phyloP scores from a whole-genome alignment of 2,797 vertebrate species.

The Pseudochaenichthys georgianus region DNA sequence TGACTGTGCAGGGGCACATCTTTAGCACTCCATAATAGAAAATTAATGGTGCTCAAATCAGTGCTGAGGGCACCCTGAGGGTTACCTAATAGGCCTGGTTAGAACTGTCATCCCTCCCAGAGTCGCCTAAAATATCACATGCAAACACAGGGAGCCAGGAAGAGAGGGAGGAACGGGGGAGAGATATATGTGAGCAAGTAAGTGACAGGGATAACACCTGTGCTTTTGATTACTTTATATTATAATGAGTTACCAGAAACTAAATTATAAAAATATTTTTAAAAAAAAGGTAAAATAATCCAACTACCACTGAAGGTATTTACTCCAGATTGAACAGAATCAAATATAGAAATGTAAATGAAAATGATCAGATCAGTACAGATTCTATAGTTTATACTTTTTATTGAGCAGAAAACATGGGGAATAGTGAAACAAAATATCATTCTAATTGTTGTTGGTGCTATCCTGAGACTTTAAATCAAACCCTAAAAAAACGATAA shows the following conservation, averaged over 20 bases:
- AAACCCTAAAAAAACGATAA: background rate
- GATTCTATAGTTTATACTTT: background rate
- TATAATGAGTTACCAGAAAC: background rate
- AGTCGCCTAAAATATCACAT: conserved; percentile 89
- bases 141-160: conserved; percentile 79
- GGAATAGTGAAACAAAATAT: background rate
- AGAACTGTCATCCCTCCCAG: conserved; percentile 89
- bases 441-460: background rate
- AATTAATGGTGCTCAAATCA: conserved; percentile 97
- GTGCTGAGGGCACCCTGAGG: conserved; percentile 91
- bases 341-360: background rate
- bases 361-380: background rate
- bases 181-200: conserved; percentile 8
- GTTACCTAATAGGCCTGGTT: conserved; percentile 92
- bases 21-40: conserved; percentile 96
- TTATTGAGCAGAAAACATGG: background rate
- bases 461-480: background rate
- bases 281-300: background rate
- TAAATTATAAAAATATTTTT: too few species aligned
- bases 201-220: conserved; percentile 7
- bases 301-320: background rate
- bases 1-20: conserved; percentile 90
- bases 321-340: background rate
- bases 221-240: background rate
- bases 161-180: conserved; percentile 36